Conservation (phyloP, 2,888 invertebrate genomes). For the Monopis laevigella region DNA sequence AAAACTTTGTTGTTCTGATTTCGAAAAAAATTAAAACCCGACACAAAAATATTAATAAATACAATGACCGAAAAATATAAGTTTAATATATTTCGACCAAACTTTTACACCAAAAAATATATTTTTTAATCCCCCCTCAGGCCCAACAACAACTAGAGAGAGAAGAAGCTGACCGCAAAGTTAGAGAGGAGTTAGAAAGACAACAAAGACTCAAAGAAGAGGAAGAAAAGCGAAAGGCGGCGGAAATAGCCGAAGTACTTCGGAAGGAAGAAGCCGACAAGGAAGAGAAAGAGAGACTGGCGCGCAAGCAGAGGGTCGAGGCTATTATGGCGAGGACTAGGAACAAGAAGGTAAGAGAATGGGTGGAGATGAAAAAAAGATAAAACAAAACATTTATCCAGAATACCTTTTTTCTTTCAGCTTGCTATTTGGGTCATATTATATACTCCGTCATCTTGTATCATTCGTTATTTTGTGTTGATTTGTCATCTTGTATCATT, state of each 20-base stretch:
- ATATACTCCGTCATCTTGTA: too few species aligned
- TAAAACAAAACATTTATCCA: too few species aligned
- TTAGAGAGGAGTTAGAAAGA: constrained; percentile 75
- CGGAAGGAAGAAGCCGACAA: constrained; percentile 86
- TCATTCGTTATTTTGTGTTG: too few species aligned
- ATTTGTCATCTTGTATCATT: too few species aligned
- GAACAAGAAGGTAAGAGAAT: constrained; percentile 50
- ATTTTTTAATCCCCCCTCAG: constrained; percentile 29
- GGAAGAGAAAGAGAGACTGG: constrained; percentile 90
- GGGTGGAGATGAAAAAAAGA: too few species aligned
- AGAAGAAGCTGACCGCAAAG: constrained; percentile 79
- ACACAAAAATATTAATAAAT: too few species aligned
- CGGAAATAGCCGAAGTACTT: constrained; percentile 86
- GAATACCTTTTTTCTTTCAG: too few species aligned
- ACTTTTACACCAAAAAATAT: not conserved
- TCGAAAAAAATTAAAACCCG: too few species aligned
- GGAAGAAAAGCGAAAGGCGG: constrained; percentile 80
- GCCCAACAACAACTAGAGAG: constrained; percentile 62
- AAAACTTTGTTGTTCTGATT: not conserved
- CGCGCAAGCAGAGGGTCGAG: constrained; percentile 88
- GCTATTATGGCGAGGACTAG: constrained; percentile 94
- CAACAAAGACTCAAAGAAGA: constrained; percentile 70
- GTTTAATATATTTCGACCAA: not conserved
- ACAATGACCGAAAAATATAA: too few species aligned
- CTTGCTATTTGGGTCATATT: too few species aligned